These are phyloP conservation scores for Campylomormyrus tamandua DNA, from an alignment of 2,113 vertebrate species.

Conservation along the genomic window DNA sequence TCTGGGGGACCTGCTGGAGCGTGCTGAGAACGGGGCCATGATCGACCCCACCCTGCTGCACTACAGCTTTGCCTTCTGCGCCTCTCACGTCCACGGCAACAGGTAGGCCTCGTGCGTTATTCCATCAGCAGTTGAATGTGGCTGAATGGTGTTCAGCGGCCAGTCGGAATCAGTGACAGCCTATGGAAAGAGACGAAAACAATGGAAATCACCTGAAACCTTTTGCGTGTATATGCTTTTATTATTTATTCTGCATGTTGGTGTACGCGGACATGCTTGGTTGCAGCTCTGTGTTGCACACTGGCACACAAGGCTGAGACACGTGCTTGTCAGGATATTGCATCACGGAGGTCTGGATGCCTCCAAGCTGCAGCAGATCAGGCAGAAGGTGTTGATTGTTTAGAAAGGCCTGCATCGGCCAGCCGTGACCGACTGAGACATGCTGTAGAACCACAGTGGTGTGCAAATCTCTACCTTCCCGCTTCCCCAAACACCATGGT, in stretches of 20 bases:
- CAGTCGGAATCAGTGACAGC: no score
- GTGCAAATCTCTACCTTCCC: neutral
- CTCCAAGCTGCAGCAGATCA: neutral
- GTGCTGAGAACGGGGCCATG: conserved; percentile 90
- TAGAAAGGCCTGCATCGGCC: neutral
- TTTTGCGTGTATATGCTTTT: neutral
- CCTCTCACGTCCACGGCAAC: conserved; percentile 98
- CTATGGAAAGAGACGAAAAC: neutral
- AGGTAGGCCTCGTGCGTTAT: conserved; percentile 62
- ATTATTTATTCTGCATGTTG: neutral
- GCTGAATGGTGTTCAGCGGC: neutral
- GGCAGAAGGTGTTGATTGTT: neutral
- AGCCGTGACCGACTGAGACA: neutral
- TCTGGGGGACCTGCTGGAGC: conserved; percentile 88
- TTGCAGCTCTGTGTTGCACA: neutral
- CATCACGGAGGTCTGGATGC: neutral
- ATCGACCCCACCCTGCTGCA: conserved; percentile 98
- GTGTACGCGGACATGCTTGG: neutral
- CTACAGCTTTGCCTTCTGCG: conserved; percentile 99
- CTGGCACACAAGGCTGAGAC: no score
- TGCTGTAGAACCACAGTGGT: neutral
- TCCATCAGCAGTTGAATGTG: neutral
- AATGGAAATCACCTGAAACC: neutral
- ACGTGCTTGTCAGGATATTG: neutral
- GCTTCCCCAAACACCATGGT: neutral